Base-by-base conservation (phyloP, 2,888 invertebrate species). In the Congeria kusceri region DNA sequence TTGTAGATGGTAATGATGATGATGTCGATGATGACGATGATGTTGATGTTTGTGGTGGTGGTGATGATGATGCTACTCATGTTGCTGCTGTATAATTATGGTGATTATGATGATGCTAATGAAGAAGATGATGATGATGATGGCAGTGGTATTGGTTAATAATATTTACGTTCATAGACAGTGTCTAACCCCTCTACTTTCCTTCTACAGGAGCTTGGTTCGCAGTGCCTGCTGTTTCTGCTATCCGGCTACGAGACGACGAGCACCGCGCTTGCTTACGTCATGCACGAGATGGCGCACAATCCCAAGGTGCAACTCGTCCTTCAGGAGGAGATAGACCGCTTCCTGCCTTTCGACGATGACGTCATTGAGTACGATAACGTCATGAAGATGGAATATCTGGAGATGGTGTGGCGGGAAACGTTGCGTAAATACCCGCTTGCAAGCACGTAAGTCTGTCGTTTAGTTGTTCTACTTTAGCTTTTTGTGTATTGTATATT, bases 171-270 rank as follows among this genome's bases (percentile, higher is more conserved):
- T n/a, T n/a, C n/a, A n/a, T 39, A 39, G 15, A 39, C 39, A 39
- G 1, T 59, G 20, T 61, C 15, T n/a, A 11, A 23, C 20, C 27
- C 13, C 49, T 65, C 46, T n/a, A 15, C 9, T 59, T 63, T 63
- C n/a, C 15, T 39, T 46, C 82, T 84, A 9, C 83, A 92, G 92
- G 93, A 93, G 66, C 86, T 93, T n/a, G 86, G 89, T 20, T 86
- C 89, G 1, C 92, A 92, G 75, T 86, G 88, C 23, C 72, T 94
- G 82, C 91, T 94, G 2, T 94, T 95, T 82, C 89, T 94, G 47
- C 86, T 95, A 64, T 94, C 94, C 25, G 95, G 95, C 0, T 95
- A 94, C 80, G 95, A 95, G 86, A 95, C 95, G 0, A 95, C 95
- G 0, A 94, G 94, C 29, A 94, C 94, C 3, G 92, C 94, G 3